phyloP scores from a whole-genome alignment of 1,140 invertebrate species.

The Delia radicum region DNA sequence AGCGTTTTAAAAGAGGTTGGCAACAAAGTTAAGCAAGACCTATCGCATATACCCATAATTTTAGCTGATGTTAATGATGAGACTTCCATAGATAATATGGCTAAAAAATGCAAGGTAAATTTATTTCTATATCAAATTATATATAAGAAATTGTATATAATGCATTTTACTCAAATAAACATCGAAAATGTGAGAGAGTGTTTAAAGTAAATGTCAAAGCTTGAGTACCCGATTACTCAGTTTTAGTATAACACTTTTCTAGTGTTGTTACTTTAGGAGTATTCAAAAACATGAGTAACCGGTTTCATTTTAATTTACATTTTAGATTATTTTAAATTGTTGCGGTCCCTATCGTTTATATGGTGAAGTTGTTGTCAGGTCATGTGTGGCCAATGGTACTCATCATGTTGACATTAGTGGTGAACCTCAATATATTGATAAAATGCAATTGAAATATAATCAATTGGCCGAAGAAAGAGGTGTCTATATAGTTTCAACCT shows the following conservation, averaged over 20 bases:
- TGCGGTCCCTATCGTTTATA: conserved; percentile 84
- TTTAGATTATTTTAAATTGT: conserved; percentile 69
- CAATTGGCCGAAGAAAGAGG: conserved; percentile 70
- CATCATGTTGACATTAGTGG: conserved; percentile 88
- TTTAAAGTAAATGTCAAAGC: too few species aligned
- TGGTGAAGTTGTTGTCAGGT: conserved; percentile 85
- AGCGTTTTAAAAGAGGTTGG: conserved; percentile 59
- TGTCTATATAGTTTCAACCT: conserved; percentile 79
- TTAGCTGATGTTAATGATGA: conserved; percentile 74
- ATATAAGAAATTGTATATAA: too few species aligned
- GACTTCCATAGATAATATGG: conserved; percentile 72
- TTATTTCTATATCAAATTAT: too few species aligned
- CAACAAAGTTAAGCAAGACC: conserved; percentile 58
- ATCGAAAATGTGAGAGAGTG: too few species aligned
- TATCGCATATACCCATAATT: conserved; percentile 65
- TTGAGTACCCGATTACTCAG: too few species aligned
- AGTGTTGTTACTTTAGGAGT: too few species aligned
- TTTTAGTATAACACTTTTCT: too few species aligned
- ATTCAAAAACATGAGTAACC: too few species aligned
- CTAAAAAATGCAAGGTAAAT: conserved; percentile 56
- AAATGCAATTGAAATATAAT: conserved; percentile 76
- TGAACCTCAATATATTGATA: conserved; percentile 84
- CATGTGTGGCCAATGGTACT: conserved; percentile 75
- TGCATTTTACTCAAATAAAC: too few species aligned
- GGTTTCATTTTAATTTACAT: not conserved